Evolutionary conservation across 2,113 vertebrate genomes (phyloP).

Genomic region (Passer montanus): DNA sequence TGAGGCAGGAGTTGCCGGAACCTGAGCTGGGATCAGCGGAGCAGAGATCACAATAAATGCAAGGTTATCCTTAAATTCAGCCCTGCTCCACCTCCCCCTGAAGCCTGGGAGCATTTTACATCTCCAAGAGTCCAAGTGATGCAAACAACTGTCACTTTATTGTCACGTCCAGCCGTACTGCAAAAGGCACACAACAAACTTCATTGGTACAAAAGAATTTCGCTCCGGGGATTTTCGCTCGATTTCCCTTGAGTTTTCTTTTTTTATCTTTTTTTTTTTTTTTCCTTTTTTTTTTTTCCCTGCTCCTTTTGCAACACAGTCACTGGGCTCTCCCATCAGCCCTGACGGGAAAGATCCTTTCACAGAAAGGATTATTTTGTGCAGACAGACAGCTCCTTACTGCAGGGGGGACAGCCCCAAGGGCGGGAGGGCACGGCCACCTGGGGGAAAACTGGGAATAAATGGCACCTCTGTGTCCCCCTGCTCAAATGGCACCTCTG

Average conservation of each 20-base stretch:
- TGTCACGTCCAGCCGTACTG: conserved; percentile 78
- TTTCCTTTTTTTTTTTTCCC: too few relatives aligned
- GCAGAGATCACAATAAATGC: rapidly evolving
- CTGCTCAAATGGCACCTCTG: background rate
- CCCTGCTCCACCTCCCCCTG: rapidly evolving
- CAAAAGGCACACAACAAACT: conserved; percentile 81
- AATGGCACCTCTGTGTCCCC: background rate
- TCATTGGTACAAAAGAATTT: conserved; percentile 73
- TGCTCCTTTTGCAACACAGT: conserved; percentile 34
- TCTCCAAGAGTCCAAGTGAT: background rate
- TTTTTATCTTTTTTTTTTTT: too few relatives aligned
- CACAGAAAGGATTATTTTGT: conserved; percentile 88
- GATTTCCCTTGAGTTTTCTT: background rate
- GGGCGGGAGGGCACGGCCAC: conserved; percentile 26
- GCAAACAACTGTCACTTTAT: conserved; percentile 86
- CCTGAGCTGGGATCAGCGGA: background rate
- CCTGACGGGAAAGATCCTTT: conserved; percentile 81
- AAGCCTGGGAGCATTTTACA: background rate
- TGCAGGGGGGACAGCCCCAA: conserved; percentile 1
- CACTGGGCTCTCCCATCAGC: conserved; percentile 25
- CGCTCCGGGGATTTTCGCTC: background rate
- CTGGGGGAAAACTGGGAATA: conserved; percentile 46
- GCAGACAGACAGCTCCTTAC: conserved; percentile 68
- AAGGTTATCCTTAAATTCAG: rapidly evolving
- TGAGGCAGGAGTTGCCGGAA: background rate